Conservation (phyloP, 2,797 vertebrate genomes). For the Onychomys leucogaster region DNA sequence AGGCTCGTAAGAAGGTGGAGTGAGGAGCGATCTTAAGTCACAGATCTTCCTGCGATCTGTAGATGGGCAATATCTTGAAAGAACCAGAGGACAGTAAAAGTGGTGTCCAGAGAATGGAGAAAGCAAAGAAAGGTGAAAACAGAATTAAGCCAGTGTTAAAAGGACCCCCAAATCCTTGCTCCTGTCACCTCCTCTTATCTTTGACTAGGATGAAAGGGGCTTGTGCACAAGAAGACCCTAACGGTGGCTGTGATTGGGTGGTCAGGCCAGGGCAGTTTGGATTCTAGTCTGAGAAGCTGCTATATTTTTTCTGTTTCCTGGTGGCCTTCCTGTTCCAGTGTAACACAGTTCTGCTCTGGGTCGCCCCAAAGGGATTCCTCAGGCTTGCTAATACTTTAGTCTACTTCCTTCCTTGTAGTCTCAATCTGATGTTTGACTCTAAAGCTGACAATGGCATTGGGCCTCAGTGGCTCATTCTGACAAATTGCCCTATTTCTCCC, state of each 20-base stretch:
- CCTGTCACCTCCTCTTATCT: background rate
- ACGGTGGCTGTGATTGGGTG: background rate
- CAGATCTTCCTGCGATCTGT: background rate
- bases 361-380: constrained; percentile 49
- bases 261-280: background rate
- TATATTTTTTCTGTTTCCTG: background rate
- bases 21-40: background rate
- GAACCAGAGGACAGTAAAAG: background rate
- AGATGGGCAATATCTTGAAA: background rate
- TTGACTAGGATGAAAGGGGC: background rate
- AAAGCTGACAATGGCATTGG: constrained; percentile 60
- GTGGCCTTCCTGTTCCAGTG: background rate
- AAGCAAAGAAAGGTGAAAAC: background rate
- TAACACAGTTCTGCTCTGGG: background rate
- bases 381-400: constrained; percentile 54
- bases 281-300: background rate
- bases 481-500: background rate
- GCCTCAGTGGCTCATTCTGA: background rate
- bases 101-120: background rate
- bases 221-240: background rate
- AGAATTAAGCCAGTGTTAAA: background rate
- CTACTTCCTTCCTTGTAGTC: constrained; percentile 24
- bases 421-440: constrained; percentile 28
- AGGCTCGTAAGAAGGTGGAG: background rate
- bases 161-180: background rate